Conservation (phyloP, 2,797 vertebrate species). For the Margarornis squamiger region DNA sequence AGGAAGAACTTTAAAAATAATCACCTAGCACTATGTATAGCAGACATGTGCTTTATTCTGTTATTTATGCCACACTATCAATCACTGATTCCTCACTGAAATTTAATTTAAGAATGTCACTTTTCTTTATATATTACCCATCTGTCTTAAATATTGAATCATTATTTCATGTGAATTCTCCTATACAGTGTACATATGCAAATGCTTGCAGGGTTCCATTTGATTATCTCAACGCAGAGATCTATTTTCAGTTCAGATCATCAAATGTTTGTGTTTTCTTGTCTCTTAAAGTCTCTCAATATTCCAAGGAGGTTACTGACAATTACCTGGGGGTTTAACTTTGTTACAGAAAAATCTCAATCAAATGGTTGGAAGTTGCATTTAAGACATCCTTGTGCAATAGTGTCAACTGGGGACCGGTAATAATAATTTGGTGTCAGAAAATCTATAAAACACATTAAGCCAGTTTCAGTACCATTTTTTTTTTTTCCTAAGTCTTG, state of each 20-base stretch:
- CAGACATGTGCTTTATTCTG: background rate
- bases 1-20: conserved; percentile 4
- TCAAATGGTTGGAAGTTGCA: conserved; percentile 39
- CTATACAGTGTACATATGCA: background rate
- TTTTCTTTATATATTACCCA: conserved; percentile 4
- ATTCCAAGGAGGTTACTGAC: conserved; percentile 12
- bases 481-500: background rate
- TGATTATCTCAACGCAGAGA: background rate
- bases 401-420: conserved; percentile 11
- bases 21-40: background rate
- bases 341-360: conserved; percentile 24
- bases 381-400: conserved; percentile 42
- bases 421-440: conserved; percentile 72
- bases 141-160: background rate
- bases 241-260: background rate
- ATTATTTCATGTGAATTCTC: background rate
- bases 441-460: conserved; percentile 80
- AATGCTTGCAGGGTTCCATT: background rate
- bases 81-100: background rate
- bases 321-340: conserved; percentile 6
- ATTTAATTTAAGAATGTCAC: conserved; percentile 11
- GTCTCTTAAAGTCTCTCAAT: background rate
- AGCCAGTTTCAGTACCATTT: conserved; percentile 43
- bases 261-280: background rate
- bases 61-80: background rate